A percentile compares a stretch with the other conserved stretches of the same genome.
These are phyloP conservation scores for Acanthurus lineatus DNA, from an alignment of 2,797 vertebrate genomes.

Conservation along the genomic window DNA sequence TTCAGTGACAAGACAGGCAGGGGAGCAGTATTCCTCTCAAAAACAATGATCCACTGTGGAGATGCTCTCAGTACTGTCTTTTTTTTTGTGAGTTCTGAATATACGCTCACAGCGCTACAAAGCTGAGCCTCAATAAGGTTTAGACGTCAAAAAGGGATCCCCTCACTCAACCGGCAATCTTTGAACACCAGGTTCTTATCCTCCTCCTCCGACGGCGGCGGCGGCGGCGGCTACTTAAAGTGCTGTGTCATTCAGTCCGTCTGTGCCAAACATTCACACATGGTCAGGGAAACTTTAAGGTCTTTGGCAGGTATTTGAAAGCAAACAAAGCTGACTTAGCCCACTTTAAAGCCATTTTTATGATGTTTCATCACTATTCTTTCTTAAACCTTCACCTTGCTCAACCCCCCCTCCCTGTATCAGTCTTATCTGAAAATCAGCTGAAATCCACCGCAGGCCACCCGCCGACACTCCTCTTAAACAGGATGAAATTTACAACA, in stretches of 20 bases:
- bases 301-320: slow-evolving; percentile 38
- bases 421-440: slow-evolving; percentile 67
- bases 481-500: slow-evolving; percentile 54
- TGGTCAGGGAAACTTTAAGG: neutral
- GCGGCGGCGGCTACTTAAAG: slow-evolving; percentile 11
- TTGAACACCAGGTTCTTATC: slow-evolving; percentile 33
- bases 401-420: slow-evolving; percentile 60
- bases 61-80: slow-evolving; percentile 55
- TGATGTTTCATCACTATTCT: slow-evolving; percentile 64
- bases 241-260: slow-evolving; percentile 28
- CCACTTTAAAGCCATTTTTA: slow-evolving; percentile 41
- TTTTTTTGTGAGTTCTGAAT: slow-evolving; percentile 38
- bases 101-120: slow-evolving; percentile 43
- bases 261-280: slow-evolving; percentile 14
- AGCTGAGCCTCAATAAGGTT: slow-evolving; percentile 57
- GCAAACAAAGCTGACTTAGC: slow-evolving; percentile 45
- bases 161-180: slow-evolving; percentile 50
- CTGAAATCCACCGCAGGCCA: slow-evolving; percentile 45
- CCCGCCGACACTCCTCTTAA: slow-evolving; percentile 38
- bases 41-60: slow-evolving; percentile 60
- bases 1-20: slow-evolving; percentile 79
- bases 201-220: neutral
- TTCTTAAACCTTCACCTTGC: slow-evolving; percentile 69
- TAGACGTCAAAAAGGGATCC: slow-evolving; percentile 59
- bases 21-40: slow-evolving; percentile 60